Base-by-base conservation (phyloP, 2,888 invertebrate genomes). In the Desoria tigrina region DNA sequence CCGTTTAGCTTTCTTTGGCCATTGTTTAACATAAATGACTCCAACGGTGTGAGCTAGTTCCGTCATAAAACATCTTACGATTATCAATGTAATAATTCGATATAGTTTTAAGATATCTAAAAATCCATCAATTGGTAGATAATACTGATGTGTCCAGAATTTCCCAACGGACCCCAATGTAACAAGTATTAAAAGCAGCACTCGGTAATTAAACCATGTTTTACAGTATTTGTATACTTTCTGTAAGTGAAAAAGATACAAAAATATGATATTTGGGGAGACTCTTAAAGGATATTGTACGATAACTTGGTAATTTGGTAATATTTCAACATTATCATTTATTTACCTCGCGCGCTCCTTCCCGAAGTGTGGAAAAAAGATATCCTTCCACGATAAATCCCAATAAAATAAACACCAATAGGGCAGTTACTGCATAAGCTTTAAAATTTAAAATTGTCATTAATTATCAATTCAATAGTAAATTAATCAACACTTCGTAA, bases 351-450 rank as follows among this genome's bases (percentile, higher is more conserved):
- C n/a, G 39, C 4, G 16, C 23, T 23, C 42, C 57, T 39, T 26
- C 11, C 14, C 39, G 9, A 37, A 69, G 49, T 21, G 55, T 65
- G 4, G 68, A 69, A 27, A 63, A 69, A 4, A 69, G 21, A 39
- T 42, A 27, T 16, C 65, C 68, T 57, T 69, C 68, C 11, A 69
- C 62, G 1, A 69, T 65, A 50, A 65, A 69, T 26, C 62, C 68
- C 11, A 56, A 9, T 11, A 69, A 60, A 1, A 69, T 28, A 14
- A 63, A 51, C 1, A 53, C 24, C 21, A 69, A 56, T 32, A 69
- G 18, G 1, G 42, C 6, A 45, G 63, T 61, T 3, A 65, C 65
- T 9, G 61, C 63, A 18, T 61, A 54, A 1, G 68, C 68, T 69
- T 39, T 0, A 57, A 18, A 32, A 57, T 45, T 45, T 16, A 45